Base-by-base conservation (phyloP, 1,140 invertebrate genomes). In the Drosophila nasuta region DNA sequence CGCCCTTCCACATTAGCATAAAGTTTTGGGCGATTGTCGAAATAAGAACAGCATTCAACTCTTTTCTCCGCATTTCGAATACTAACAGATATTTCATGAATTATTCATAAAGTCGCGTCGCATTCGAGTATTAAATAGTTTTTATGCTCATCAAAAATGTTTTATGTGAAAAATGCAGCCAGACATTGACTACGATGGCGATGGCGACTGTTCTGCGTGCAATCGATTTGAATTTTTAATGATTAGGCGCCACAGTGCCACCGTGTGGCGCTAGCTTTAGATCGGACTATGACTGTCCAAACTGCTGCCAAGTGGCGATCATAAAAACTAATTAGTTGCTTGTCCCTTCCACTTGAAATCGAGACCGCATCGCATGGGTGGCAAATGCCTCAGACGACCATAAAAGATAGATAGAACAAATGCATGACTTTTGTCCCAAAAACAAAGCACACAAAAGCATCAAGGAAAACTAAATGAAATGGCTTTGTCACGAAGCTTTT, bases 171-270 rank as follows among this genome's bases (percentile, higher is more conserved):
- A 62, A 72, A 68, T 71, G 76, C 79, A 80, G 65, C 54, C 68
- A 49, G 51, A 67, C 68, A 67, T 33, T 10, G 28, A 10, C 52
- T 13, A 17, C 52, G 30, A 56, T 45, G 35, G 20, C 51, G 49
- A 51, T 58, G 48, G 43, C 20, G 51, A 58, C 45, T 62, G 54
- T 70, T 57, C 48, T 67, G 58, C 30, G 46, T 85, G 79, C 82
- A 81, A 82, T 91, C 82, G 88, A 91, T 91, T 91, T 91, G 87
- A 91, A 91, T 91, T 91, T 87, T 91, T 91, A 91, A 91, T 91
- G 88, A 91, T 87, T 91, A 91, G 87, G 87, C 87, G 87, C 87
- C 87, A 91, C 64, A 88, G 75, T 82, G 80, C 85, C 85, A 89
- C 85, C 68, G 77, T 69, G 64, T 72, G 60, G 35, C 63, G 49